These are phyloP conservation scores for Thalassoma bifasciatum DNA, from an alignment of 2,113 vertebrate species.

Conservation along the genomic window DNA sequence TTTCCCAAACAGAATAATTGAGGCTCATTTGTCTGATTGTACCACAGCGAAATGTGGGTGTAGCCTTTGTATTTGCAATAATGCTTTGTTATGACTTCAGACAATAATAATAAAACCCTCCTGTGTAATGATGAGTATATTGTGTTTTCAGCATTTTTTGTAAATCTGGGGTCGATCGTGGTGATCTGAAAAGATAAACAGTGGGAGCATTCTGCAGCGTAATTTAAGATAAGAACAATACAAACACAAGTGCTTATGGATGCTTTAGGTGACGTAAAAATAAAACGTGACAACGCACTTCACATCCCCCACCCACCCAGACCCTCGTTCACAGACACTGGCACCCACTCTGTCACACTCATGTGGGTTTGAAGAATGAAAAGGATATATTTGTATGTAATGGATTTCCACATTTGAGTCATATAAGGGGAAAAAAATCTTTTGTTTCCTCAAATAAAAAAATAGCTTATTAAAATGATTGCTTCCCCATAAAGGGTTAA, in stretches of 20 bases:
- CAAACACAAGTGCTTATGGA: not conserved
- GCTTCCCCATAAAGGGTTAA: too few species aligned
- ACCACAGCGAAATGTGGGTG: not conserved
- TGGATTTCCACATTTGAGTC: too few species aligned
- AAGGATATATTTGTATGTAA: too few species aligned
- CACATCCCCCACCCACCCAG: not conserved
- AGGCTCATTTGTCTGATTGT: not conserved
- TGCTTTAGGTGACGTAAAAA: not conserved
- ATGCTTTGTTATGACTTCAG: constrained; percentile 31
- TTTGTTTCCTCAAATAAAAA: too few species aligned
- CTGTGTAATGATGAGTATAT: too few species aligned
- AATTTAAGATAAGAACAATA: not conserved
- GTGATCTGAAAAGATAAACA: not conserved
- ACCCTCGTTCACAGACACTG: not conserved
- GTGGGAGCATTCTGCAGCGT: not conserved
- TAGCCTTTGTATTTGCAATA: not conserved
- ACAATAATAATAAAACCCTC: constrained; percentile 15
- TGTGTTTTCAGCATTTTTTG: not conserved
- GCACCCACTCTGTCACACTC: not conserved
- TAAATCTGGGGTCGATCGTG: not conserved
- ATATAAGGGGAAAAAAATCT: too few species aligned
- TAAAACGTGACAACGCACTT: not conserved
- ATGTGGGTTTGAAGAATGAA: not conserved
- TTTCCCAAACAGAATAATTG: not conserved
- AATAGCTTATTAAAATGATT: too few species aligned